phyloP scores from a whole-genome alignment of 2,797 vertebrate genomes.

The Melanotaenia maccullochi region DNA sequence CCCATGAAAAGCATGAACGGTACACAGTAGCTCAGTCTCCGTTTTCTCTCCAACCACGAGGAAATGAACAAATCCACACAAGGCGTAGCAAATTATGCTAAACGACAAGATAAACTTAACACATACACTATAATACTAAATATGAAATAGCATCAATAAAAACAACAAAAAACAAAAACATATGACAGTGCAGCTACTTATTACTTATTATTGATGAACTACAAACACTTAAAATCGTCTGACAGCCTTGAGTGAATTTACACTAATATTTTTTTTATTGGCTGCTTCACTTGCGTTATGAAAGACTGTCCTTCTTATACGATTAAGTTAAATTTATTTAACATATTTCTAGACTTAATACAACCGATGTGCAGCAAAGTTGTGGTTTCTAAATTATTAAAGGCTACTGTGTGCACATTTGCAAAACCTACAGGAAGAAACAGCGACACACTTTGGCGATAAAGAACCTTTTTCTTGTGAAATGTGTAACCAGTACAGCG shows the following conservation, averaged over 20 bases:
- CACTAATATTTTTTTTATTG: constrained; percentile 3
- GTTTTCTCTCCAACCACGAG: not conserved
- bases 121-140: not conserved
- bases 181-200: too few relatives aligned
- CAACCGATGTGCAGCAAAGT: constrained; percentile 3
- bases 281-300: not conserved
- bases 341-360: constrained; percentile 15
- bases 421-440: constrained; percentile 37
- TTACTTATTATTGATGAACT: not conserved
- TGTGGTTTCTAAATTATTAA: constrained; percentile 1
- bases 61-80: not conserved
- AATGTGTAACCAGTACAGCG: constrained; percentile 1
- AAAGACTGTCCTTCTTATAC: not conserved
- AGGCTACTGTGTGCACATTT: not conserved
- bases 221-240: constrained; percentile 5
- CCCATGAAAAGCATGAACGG: not conserved
- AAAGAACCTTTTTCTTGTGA: constrained; percentile 10
- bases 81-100: not conserved
- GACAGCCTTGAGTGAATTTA: not conserved
- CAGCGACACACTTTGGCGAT: constrained; percentile 73
- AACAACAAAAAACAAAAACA: not conserved
- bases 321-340: constrained; percentile 1
- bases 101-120: not conserved
- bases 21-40: not conserved
- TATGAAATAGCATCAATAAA: not conserved